These are phyloP conservation scores for Chrysoperla carnea DNA, from an alignment of 1,140 invertebrate species.

Conservation along the genomic window DNA sequence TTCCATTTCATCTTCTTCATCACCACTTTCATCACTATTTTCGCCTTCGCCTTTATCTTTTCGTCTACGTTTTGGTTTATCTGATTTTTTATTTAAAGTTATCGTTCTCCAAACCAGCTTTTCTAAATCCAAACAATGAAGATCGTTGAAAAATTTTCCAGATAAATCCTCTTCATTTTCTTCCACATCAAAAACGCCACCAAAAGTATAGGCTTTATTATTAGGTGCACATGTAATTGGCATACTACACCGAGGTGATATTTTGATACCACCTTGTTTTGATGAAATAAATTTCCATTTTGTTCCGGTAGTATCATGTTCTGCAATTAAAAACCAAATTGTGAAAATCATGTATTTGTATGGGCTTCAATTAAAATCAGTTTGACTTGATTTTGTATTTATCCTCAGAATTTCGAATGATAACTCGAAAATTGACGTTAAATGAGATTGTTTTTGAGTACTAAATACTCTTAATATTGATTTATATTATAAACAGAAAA, in stretches of 20 bases:
- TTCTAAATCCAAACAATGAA: slow-evolving; percentile 59
- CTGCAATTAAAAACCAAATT: slow-evolving; percentile 20
- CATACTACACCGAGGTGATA: slow-evolving; percentile 51
- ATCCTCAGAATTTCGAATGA: too few species aligned
- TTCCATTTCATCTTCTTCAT: slow-evolving; percentile 17
- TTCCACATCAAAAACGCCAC: slow-evolving; percentile 68
- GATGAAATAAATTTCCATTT: slow-evolving; percentile 62
- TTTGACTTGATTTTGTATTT: too few species aligned
- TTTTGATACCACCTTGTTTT: slow-evolving; percentile 45
- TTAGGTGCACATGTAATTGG: slow-evolving; percentile 22
- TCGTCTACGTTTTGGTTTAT: slow-evolving; percentile 22
- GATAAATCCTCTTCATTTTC: slow-evolving; percentile 63
- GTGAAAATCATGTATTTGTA: neutral
- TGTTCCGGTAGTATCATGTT: slow-evolving; percentile 35
- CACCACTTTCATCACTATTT: slow-evolving; percentile 15
- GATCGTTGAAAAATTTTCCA: slow-evolving; percentile 70
- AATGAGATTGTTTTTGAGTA: too few species aligned
- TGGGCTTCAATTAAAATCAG: too few species aligned
- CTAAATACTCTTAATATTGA: too few species aligned
- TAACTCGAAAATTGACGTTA: too few species aligned
- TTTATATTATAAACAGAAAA: too few species aligned
- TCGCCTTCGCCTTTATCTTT: slow-evolving; percentile 20
- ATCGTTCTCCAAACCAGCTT: slow-evolving; percentile 52
- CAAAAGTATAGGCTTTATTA: slow-evolving; percentile 43
- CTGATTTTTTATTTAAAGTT: slow-evolving; percentile 28